Evolutionary conservation across 2,113 vertebrate genomes (phyloP).

Genomic region (Cryptoleucopteryx plumbea): DNA sequence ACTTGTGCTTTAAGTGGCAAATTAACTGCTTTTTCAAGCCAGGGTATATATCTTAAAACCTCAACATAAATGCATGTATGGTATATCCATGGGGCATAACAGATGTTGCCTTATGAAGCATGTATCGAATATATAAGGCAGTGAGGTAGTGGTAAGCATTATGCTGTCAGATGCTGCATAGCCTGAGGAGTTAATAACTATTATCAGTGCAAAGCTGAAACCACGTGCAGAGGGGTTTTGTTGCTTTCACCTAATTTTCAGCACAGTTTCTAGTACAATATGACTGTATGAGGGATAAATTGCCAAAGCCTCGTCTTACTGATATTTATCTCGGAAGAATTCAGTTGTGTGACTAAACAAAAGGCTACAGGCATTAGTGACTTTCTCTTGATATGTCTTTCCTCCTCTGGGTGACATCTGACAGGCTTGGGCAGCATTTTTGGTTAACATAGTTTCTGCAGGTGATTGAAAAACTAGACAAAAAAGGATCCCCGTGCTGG

Average conservation of each 20-base stretch:
- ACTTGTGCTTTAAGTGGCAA: neutral
- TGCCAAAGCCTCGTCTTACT: neutral
- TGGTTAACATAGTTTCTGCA: neutral
- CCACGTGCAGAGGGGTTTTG: neutral
- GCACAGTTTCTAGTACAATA: neutral
- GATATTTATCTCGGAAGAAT: neutral
- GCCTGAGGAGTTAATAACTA: constrained; percentile 11
- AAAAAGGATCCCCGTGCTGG: neutral
- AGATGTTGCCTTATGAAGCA: neutral
- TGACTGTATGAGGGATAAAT: neutral
- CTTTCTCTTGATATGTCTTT: neutral
- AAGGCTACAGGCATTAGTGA: neutral
- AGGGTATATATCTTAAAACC: neutral
- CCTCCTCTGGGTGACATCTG: neutral
- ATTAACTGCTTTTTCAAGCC: neutral
- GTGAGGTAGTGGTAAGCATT: neutral
- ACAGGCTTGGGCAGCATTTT: neutral
- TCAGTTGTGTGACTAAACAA: neutral
- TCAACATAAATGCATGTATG: neutral
- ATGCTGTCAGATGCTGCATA: neutral
- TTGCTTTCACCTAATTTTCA: neutral
- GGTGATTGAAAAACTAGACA: neutral
- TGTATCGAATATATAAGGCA: neutral
- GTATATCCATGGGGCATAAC: neutral
- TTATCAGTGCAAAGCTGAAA: neutral